Base-by-base conservation (phyloP, 2,888 invertebrate species). In the Torymus auratus region DNA sequence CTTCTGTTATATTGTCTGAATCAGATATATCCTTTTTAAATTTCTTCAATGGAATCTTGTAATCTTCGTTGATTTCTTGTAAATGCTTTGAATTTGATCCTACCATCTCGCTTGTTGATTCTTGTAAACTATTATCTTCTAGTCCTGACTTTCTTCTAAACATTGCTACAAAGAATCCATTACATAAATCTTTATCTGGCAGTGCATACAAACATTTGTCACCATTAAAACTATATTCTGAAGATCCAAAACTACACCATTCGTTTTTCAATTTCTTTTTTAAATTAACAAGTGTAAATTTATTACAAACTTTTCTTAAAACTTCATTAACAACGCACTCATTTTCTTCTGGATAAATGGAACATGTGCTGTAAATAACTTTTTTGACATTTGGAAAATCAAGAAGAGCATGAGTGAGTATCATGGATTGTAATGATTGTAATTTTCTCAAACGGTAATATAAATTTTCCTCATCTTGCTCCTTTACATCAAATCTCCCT, bases 311-410 rank as follows among this genome's bases (percentile, higher is more conserved):
- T 60, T 86, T 92, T 84, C 83, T 92, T 91, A 85, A 91, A 4
- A 95, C 94, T 87, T 95, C 95, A 14, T 94, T 93, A 0, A 98
- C 93, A 0, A 99, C 99, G 85, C 94, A 92, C 91, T 99, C 99
- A 89, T 99, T 99, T 92, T 99, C 98, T 91, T 97, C 95, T 0
- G 94, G 93, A 89, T 96, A 94, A 12, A 97, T 87, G 0, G 99
- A 99, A 88, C 99, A 99, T 0, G 99, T 99, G 58, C 99, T 99
- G 91, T 99, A 99, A 2, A 98, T 96, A 15, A 99, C 94, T 77
- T 95, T 93, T 88, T 96, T 95, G 0, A 95, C 97, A 79, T 93
- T 93, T 0, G 98, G 97, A 90, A 98, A 98, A 0, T 93, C 92
- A 14, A 93, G 93, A 89, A 99, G 94, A 0, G 99, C 98, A 89